Evolutionary conservation across 2,113 vertebrate species (phyloP), one percentile per base, ranked within the genome.

Genomic region (Hippocampus barbouri): DNA sequence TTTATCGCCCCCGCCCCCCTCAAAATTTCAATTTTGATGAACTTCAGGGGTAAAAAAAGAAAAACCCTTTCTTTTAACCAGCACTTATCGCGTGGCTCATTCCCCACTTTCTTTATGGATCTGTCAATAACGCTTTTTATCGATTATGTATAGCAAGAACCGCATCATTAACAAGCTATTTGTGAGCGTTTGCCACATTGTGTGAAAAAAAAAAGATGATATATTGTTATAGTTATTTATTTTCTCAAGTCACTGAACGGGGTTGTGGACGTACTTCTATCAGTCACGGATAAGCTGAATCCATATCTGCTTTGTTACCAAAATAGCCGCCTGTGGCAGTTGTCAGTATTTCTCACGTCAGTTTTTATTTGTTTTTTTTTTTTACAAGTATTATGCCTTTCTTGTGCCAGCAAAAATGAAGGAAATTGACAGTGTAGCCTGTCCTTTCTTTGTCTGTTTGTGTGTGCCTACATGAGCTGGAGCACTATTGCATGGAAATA

Each of bases 401-500:
- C 78, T 81, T 83, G 79, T 76, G 73, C 73, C 74, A 83, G 88
- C 62, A 34, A 70, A 84, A 82, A 92, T 93, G 91, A 93, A 92
- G 92, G 92, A 78, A 89, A 87, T 89, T 82, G 14, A 61, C 59
- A 73, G 77, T 89, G 86, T 73, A 74, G 81, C 85, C 68, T 72
- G 66, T 79, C 70, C 70, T 49, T 18, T 60, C 2, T 30, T 30
- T 61, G 12, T 18, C 5, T 14, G 25, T 15, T 14, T 60, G 23
- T 27, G 25, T 59, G 86, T 16, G 85, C 82, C 79, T 87, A 85
- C 85, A 89, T 81, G 82, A 76, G 86, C 85, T 91, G 86, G 85
- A 92, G 89, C 91, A 92, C 89, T 90, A 91, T 88, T 89, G 89
- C 91, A 87, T 93, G 92, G 92, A 92, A 92, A 93, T 93, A 93